phyloP scores from a whole-genome alignment of 2,797 vertebrate genomes.

The Ctenosaura bakeri region DNA sequence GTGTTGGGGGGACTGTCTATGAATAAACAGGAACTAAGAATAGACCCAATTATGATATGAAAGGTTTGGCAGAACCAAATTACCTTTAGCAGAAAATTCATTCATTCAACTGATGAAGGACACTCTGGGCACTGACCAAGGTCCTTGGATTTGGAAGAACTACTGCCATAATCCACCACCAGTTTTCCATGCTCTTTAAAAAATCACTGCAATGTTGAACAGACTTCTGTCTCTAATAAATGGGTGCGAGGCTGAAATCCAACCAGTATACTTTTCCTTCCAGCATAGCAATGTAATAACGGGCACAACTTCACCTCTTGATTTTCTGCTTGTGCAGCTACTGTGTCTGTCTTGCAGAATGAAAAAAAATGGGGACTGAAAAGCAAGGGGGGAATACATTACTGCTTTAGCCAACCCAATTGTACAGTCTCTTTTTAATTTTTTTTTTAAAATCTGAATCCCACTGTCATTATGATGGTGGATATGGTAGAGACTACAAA shows the following conservation, averaged over 20 bases:
- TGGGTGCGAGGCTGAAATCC: neutral
- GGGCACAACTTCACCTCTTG: neutral
- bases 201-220: neutral
- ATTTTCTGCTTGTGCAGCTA: neutral
- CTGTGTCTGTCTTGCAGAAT: neutral
- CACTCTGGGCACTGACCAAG: neutral
- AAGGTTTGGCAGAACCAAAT: slow-evolving; percentile 6
- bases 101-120: neutral
- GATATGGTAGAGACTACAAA: neutral
- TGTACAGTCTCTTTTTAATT: neutral
- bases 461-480: neutral
- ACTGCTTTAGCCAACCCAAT: neutral
- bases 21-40: slow-evolving; percentile 52
- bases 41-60: slow-evolving; percentile 28
- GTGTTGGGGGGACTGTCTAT: slow-evolving; percentile 17
- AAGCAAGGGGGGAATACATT: neutral
- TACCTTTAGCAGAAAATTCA: slow-evolving; percentile 12
- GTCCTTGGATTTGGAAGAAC: neutral
- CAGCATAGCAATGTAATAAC: neutral
- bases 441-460: neutral
- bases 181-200: neutral
- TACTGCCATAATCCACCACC: neutral
- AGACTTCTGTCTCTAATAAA: neutral
- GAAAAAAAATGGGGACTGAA: neutral
- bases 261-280: neutral